Conservation (phyloP, 2,797 vertebrate genomes). For the Chelmon rostratus region DNA sequence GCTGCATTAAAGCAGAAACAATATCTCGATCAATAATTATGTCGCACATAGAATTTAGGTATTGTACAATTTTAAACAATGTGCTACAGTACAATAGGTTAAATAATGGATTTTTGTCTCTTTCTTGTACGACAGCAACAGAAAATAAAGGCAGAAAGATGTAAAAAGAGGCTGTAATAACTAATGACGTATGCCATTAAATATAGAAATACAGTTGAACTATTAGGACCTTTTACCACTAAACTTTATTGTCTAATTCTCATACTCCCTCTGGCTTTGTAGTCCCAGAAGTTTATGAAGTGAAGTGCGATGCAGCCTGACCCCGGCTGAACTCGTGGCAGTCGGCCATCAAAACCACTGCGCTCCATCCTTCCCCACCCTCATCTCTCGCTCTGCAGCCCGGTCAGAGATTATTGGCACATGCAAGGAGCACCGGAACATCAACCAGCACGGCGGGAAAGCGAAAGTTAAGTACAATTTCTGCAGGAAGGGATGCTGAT, state of each 20-base stretch:
- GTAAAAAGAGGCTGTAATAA: slow-evolving; percentile 32
- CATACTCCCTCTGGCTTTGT: slow-evolving; percentile 30
- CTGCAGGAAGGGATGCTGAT: slow-evolving; percentile 40
- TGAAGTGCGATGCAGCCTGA: slow-evolving; percentile 39
- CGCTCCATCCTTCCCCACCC: slow-evolving; percentile 37
- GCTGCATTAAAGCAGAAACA: background rate
- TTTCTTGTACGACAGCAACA: background rate
- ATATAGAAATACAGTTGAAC: slow-evolving; percentile 47
- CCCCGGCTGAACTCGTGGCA: slow-evolving; percentile 55
- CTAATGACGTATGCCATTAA: slow-evolving; percentile 53
- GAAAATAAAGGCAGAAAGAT: background rate
- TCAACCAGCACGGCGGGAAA: slow-evolving; percentile 49
- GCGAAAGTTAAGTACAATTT: slow-evolving; percentile 19
- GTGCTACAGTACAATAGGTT: background rate
- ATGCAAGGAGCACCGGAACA: slow-evolving; percentile 36
- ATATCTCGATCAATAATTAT: background rate
- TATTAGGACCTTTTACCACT: slow-evolving; percentile 47
- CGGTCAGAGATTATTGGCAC: slow-evolving; percentile 61
- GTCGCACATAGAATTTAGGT: background rate
- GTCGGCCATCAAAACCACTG: slow-evolving; percentile 56
- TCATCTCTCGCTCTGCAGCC: slow-evolving; percentile 60
- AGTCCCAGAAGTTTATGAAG: slow-evolving; percentile 64
- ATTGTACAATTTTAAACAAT: background rate
- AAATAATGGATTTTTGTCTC: background rate
- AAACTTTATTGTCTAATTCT: slow-evolving; percentile 58